Evolutionary conservation across 2,113 vertebrate genomes (phyloP), one percentile per base, ranked within the genome.

Genomic region (Agelaius phoeniceus): DNA sequence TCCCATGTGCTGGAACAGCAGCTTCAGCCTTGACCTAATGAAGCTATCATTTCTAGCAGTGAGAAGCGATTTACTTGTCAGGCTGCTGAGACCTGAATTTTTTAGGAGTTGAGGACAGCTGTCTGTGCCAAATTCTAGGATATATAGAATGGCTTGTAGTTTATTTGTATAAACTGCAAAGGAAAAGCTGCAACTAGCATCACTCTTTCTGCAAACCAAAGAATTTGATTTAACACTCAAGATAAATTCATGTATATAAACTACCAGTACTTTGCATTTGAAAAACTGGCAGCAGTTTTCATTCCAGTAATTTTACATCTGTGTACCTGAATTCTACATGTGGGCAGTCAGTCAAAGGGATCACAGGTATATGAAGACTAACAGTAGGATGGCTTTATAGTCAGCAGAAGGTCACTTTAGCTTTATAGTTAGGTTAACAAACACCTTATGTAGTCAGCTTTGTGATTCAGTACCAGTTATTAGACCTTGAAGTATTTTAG

Each of bases 11-110:
- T 97, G 92, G 74, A 90, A 84, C 79, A 72, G 75, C 87, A 89
- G 61, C 54, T 80, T 95, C 84, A 96, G 69, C 84, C 55, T 95
- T 95, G 94, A 96, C 85, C 94, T 97, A 84, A 96, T 68, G 86
- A 93, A 84, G 62, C 71, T 93, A 76, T 95, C 81, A 20, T 90
- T 96, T 94, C 51, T 89, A 85, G 73, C 54, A 94, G 89, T 15
- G 59, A 94, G 69, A 96, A 88, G 76, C 58, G 49, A 94, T 88
- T 93, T 81, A 59, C 84, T 93, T 95, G 96, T 96, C 95, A 89
- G 54, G 44, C 76, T 91, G 68, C 79, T 82, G 87, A 91, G 72
- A 44, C 61, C 72, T 92, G 78, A 82, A 11, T 26, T 87, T 87
- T 92, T 89, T 89, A 46, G 8, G 79, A 65, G 35, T 49, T 72